Evolutionary conservation across 2,888 invertebrate genomes (phyloP).

Genomic region (Autographa pulchrina): DNA sequence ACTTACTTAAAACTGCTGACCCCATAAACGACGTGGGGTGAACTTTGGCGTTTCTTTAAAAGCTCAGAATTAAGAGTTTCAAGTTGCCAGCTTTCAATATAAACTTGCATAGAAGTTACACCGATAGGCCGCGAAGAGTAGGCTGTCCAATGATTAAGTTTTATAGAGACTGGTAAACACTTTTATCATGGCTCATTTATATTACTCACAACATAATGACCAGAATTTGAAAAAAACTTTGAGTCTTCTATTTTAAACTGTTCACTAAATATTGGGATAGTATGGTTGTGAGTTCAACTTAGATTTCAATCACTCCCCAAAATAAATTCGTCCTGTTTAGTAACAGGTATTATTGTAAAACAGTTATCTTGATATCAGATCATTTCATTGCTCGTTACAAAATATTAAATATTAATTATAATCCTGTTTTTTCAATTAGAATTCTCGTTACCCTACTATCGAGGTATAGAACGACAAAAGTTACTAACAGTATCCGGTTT

Average conservation of each 20-base stretch:
- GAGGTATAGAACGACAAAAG: slow-evolving; percentile 40
- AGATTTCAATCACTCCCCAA: too few species aligned
- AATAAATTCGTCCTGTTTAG: too few species aligned
- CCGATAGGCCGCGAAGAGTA: slow-evolving; percentile 30
- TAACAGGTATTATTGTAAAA: too few species aligned
- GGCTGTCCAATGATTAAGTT: neutral
- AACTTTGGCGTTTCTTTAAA: slow-evolving; percentile 46
- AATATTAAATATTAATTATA: too few species aligned
- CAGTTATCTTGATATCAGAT: too few species aligned
- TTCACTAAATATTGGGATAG: too few species aligned
- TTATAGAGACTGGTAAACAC: neutral
- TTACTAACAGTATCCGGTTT: slow-evolving; percentile 54
- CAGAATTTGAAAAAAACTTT: too few species aligned
- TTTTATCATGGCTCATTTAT: too few species aligned
- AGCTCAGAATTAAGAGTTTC: slow-evolving; percentile 46
- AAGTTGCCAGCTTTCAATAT: slow-evolving; percentile 41
- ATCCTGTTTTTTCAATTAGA: neutral
- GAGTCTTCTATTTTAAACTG: too few species aligned
- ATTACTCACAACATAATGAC: too few species aligned
- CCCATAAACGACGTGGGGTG: slow-evolving; percentile 9
- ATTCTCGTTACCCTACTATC: slow-evolving; percentile 21
- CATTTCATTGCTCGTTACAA: too few species aligned
- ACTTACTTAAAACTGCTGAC: slow-evolving; percentile 18
- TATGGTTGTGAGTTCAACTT: too few species aligned
- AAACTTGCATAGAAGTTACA: slow-evolving; percentile 48